Evolutionary conservation across 2,888 invertebrate species (phyloP).

Genomic region (Nemapogon koenigi): DNA sequence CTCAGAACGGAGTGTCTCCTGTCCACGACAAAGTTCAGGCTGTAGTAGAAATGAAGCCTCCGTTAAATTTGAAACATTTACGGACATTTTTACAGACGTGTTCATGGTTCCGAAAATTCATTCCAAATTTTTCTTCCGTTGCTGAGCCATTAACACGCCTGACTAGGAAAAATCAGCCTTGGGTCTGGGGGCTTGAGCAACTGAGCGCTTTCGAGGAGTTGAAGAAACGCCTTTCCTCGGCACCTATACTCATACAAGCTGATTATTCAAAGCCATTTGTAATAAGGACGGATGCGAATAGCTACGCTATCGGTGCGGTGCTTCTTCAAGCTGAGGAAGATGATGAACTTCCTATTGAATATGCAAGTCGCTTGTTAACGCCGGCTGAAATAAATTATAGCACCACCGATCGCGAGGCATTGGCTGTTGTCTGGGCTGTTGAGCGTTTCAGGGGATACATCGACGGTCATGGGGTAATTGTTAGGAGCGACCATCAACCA

Average conservation of each 20-base stretch:
- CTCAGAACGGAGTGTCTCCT: constrained; percentile 19
- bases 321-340: constrained; percentile 21
- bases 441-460: constrained; percentile 35
- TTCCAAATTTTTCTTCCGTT: constrained; percentile 18
- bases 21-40: constrained; percentile 23
- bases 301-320: constrained; percentile 22
- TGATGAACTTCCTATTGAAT: constrained; percentile 20
- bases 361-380: constrained; percentile 13
- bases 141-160: constrained; percentile 19
- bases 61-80: constrained; percentile 20
- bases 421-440: constrained; percentile 22
- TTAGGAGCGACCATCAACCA: too few relatives aligned
- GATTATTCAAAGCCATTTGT: constrained; percentile 16
- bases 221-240: constrained; percentile 15
- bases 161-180: constrained; percentile 18
- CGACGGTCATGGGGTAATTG: constrained; percentile 25
- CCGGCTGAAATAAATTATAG: constrained; percentile 8
- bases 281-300: constrained; percentile 23
- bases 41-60: constrained; percentile 18
- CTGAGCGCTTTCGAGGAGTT: constrained; percentile 14
- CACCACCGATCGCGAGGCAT: constrained; percentile 10
- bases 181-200: constrained; percentile 16
- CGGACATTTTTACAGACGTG: constrained; percentile 23
- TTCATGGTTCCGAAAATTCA: constrained; percentile 23
- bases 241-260: constrained; percentile 20